phyloP scores from a whole-genome alignment of 1,140 invertebrate species.

The Brachionus plicatilis region DNA sequence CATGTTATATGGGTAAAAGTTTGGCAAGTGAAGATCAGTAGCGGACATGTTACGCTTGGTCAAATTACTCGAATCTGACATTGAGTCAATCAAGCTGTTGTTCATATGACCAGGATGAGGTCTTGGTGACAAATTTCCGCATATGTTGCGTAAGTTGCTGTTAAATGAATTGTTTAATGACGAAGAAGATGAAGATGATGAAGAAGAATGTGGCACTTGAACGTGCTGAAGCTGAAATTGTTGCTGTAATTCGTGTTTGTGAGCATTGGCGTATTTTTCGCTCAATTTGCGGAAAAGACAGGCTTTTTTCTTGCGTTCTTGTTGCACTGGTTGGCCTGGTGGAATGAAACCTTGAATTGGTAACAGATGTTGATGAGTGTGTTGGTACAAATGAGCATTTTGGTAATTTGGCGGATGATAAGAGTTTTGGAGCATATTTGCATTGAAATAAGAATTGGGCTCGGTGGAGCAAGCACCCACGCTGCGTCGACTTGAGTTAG shows the following conservation, averaged over 20 bases:
- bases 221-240: slow-evolving; percentile 9
- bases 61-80: background rate
- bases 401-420: background rate
- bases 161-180: slow-evolving; percentile 18
- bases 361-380: background rate
- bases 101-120: background rate
- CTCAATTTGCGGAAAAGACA: slow-evolving; percentile 26
- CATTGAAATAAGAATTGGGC: background rate
- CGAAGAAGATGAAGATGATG: slow-evolving; percentile 5
- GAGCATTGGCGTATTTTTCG: slow-evolving; percentile 35
- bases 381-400: background rate
- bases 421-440: background rate
- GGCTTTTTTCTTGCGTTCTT: slow-evolving; percentile 33
- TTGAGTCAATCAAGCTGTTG: background rate
- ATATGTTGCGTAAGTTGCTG: background rate
- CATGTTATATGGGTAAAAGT: background rate
- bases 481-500: background rate
- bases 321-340: slow-evolving; percentile 1
- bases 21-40: background rate
- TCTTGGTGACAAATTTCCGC: slow-evolving; percentile 26
- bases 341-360: background rate
- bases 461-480: background rate
- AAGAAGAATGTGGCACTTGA: background rate
- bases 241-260: slow-evolving; percentile 27
- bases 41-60: slow-evolving; percentile 6